phyloP scores from a whole-genome alignment of 2,888 invertebrate species.

The Parapristionchus giblindavisi region DNA sequence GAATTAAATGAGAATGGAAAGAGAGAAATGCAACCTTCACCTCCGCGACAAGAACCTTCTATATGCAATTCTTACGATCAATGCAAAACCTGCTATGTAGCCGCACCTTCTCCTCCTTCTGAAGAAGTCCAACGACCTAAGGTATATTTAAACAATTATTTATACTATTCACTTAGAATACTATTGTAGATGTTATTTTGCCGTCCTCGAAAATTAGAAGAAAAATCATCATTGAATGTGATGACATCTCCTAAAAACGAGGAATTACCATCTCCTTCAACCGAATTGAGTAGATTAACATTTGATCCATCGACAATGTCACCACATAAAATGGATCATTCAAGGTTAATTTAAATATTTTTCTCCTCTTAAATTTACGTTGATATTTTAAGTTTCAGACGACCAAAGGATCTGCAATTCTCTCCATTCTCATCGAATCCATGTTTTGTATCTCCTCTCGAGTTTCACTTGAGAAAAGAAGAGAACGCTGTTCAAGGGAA shows the following conservation, averaged over 20 bases:
- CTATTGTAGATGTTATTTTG: conserved; percentile 29
- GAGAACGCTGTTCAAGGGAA: conserved; percentile 12
- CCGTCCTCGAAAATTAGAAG: conserved; percentile 26
- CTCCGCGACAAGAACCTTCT: conserved; percentile 38
- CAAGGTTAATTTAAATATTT: too few relatives aligned
- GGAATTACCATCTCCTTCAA: conserved; percentile 32
- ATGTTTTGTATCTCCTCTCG: conserved; percentile 20
- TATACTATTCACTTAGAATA: neutral
- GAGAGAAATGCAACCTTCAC: conserved; percentile 50
- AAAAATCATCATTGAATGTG: neutral
- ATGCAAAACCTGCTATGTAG: neutral
- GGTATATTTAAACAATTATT: conserved; percentile 3
- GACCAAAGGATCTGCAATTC: neutral
- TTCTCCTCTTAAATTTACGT: too few relatives aligned
- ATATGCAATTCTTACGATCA: neutral
- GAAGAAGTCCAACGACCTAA: conserved; percentile 30
- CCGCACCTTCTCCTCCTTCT: neutral
- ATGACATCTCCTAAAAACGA: conserved; percentile 7
- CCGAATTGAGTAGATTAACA: conserved; percentile 29
- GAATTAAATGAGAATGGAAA: conserved; percentile 62
- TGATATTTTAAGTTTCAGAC: neutral
- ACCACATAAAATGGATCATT: too few relatives aligned
- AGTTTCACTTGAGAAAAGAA: conserved; percentile 4
- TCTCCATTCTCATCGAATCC: conserved; percentile 22
- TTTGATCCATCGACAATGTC: conserved; percentile 12